These are phyloP conservation scores for Meteorus colon DNA, from an alignment of 2,888 invertebrate species.

Conservation along the genomic window DNA sequence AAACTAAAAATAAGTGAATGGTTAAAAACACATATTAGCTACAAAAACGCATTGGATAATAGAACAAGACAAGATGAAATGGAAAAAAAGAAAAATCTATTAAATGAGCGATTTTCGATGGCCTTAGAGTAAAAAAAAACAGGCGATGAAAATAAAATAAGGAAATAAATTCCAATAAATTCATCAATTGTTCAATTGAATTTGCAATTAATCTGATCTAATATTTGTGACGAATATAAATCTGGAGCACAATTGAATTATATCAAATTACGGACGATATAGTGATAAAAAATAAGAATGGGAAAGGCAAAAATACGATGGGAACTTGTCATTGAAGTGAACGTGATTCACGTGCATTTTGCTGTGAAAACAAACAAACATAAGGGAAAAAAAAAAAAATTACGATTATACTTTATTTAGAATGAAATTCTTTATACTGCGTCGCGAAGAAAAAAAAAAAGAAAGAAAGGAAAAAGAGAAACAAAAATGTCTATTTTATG, in stretches of 20 bases:
- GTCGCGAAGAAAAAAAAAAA: conserved; percentile 1
- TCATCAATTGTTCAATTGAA: background rate
- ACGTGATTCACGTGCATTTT: conserved; percentile 20
- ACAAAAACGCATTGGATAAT: background rate
- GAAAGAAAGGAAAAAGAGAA: conserved; percentile 15
- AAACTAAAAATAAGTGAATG: conserved; percentile 34
- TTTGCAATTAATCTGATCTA: background rate
- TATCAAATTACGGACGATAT: conserved; percentile 17
- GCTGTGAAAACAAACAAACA: conserved; percentile 21
- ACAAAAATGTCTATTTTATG: conserved; percentile 30
- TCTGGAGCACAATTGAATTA: background rate
- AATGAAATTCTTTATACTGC: conserved; percentile 16
- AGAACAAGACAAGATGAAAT: conserved; percentile 13
- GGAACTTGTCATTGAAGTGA: background rate
- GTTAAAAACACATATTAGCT: background rate
- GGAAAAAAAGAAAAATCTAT: background rate
- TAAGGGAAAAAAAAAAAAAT: conserved; percentile 19
- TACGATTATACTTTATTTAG: conserved; percentile 22
- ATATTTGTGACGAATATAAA: background rate
- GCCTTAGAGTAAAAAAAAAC: background rate
- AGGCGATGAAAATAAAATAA: background rate
- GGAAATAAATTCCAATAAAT: background rate
- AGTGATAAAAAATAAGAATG: background rate
- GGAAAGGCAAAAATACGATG: background rate
- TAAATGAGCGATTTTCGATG: background rate